Conservation (phyloP, 2,797 vertebrate genomes). For the Muscicapa striata region DNA sequence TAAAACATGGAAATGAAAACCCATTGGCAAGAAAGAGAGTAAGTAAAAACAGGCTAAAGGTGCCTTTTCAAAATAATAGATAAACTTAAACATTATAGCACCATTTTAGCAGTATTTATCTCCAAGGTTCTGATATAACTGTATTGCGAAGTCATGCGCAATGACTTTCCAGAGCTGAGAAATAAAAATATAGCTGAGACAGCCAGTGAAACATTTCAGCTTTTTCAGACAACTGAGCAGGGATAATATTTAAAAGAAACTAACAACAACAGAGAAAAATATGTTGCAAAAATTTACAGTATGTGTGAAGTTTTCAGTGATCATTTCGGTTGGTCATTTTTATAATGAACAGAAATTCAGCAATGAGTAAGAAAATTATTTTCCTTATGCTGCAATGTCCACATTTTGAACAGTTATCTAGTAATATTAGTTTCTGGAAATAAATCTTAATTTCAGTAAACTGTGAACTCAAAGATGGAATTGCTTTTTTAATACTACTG, state of each 20-base stretch:
- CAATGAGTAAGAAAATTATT: background rate
- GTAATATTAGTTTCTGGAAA: background rate
- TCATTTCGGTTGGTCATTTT: background rate
- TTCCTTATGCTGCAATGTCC: background rate
- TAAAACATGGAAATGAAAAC: slow-evolving; percentile 67
- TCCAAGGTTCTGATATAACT: background rate
- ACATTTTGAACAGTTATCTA: background rate
- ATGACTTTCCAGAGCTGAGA: background rate
- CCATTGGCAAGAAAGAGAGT: slow-evolving; percentile 29
- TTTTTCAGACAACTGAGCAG: background rate
- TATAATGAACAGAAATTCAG: background rate
- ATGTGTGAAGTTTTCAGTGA: background rate
- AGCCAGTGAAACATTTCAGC: background rate
- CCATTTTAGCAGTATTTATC: background rate
- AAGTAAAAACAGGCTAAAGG: slow-evolving; percentile 25
- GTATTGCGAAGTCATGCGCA: background rate
- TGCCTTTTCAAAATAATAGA: slow-evolving; percentile 18
- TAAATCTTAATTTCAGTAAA: background rate
- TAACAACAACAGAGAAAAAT: background rate
- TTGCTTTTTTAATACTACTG: background rate
- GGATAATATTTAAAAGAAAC: background rate
- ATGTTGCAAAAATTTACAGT: background rate
- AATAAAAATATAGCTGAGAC: background rate
- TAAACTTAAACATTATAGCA: background rate
- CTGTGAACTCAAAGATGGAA: background rate